These are phyloP conservation scores for Hydrochoerus hydrochaeris DNA, from an alignment of 2,113 vertebrate species.

Conservation along the genomic window DNA sequence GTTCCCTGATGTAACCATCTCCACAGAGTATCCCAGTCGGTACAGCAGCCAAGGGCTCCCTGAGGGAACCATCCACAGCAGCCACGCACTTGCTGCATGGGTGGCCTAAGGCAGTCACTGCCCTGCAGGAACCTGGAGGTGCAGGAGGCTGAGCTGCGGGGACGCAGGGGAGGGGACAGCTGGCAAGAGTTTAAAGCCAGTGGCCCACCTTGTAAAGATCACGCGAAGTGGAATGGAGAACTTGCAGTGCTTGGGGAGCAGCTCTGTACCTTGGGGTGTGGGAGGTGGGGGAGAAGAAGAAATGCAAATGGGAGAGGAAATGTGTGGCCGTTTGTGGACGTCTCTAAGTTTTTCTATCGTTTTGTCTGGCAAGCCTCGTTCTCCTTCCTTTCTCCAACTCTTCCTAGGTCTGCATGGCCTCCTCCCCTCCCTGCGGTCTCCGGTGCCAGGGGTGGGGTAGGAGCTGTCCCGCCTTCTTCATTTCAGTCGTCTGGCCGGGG, in stretches of 20 bases:
- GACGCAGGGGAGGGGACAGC: background rate
- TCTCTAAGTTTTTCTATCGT: background rate
- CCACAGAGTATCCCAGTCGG: background rate
- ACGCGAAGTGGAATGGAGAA: background rate
- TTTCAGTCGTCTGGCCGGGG: constrained; percentile 18
- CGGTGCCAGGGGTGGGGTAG: constrained; percentile 80
- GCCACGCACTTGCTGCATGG: background rate
- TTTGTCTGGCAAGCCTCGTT: too few relatives aligned
- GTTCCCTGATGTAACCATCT: too few relatives aligned
- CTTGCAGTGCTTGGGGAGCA: background rate
- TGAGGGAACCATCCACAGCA: too few relatives aligned
- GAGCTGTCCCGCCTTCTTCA: constrained; percentile 67
- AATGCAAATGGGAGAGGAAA: background rate
- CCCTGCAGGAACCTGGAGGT: background rate
- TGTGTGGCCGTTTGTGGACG: rapidly evolving
- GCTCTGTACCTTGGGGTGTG: background rate
- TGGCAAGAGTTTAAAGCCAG: background rate
- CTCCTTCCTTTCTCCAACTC: background rate
- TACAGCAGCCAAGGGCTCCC: background rate
- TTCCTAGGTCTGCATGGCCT: background rate
- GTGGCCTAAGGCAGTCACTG: background rate
- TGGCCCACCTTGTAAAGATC: background rate
- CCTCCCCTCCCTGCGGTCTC: too few relatives aligned
- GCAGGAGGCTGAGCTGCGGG: background rate
- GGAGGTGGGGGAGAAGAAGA: background rate